These are phyloP conservation scores for Philypnodon macrostomus DNA, from an alignment of 2,797 vertebrate genomes.

Conservation along the genomic window DNA sequence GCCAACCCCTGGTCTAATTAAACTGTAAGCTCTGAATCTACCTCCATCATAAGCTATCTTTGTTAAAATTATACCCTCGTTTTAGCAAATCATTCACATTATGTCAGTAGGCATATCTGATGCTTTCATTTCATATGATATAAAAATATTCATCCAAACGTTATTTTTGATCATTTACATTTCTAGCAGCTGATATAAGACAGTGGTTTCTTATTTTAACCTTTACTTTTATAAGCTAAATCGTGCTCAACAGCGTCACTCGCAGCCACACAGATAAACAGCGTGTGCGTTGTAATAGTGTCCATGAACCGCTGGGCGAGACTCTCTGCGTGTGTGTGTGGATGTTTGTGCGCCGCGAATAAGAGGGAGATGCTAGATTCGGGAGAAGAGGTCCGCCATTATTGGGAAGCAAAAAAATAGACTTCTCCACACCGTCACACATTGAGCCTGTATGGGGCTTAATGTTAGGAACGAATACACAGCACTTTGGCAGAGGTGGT, in stretches of 20 bases:
- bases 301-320: slow-evolving; percentile 76
- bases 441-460: slow-evolving; percentile 48
- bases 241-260: slow-evolving; percentile 4
- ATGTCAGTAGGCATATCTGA: too few relatives aligned
- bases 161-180: too few relatives aligned
- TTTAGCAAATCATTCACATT: too few relatives aligned
- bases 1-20: too few relatives aligned
- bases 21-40: too few relatives aligned
- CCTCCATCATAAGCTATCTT: too few relatives aligned
- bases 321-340: slow-evolving; percentile 42
- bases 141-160: too few relatives aligned
- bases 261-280: slow-evolving; percentile 13
- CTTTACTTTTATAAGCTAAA: too few relatives aligned
- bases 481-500: slow-evolving; percentile 12
- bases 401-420: slow-evolving; percentile 77
- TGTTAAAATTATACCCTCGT: too few relatives aligned
- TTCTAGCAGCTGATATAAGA: too few relatives aligned
- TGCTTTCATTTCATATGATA: too few relatives aligned
- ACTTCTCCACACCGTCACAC: slow-evolving; percentile 66
- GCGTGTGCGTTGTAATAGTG: slow-evolving; percentile 70
- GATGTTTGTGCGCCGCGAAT: slow-evolving; percentile 26
- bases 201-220: too few relatives aligned
- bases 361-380: slow-evolving; percentile 75
- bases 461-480: slow-evolving; percentile 36
- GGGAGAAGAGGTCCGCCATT: slow-evolving; percentile 83